Percentiles rank a stretch among this genome's conserved stretches.
phyloP scores from a whole-genome alignment of 2,797 vertebrate species.

The Myotis myotis region DNA sequence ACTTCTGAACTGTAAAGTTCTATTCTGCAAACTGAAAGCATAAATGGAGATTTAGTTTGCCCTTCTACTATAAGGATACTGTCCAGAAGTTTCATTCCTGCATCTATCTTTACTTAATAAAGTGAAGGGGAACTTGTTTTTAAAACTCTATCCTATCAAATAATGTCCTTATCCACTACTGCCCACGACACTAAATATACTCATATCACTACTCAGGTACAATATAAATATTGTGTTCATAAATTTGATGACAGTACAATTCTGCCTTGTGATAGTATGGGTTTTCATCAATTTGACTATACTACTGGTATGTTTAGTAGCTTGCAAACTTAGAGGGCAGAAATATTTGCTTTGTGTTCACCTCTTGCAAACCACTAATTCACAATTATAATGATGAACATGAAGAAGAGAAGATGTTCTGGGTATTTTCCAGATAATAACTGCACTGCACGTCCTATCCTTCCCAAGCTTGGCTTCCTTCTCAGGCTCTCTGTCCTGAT shows the following conservation, averaged over 20 bases:
- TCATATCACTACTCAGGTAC: not conserved
- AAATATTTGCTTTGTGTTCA: not conserved
- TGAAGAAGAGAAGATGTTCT: not conserved
- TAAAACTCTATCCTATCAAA: not conserved
- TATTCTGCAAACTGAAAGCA: slow-evolving; percentile 30
- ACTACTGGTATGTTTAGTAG: not conserved
- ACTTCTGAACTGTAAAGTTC: not conserved
- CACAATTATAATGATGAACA: not conserved
- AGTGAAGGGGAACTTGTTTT: not conserved
- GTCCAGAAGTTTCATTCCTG: slow-evolving; percentile 8
- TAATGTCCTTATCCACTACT: not conserved
- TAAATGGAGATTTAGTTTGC: slow-evolving; percentile 1
- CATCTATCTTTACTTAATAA: slow-evolving; percentile 13
- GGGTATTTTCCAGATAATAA: not conserved
- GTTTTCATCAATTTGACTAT: slow-evolving; percentile 6
- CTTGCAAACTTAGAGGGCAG: not conserved
- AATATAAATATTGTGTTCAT: slow-evolving; percentile 25
- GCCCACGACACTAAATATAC: not conserved
- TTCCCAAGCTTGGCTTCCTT: not conserved
- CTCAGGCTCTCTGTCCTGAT: not conserved
- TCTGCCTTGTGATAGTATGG: not conserved
- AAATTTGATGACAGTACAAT: not conserved
- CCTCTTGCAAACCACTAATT: not conserved
- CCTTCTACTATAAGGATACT: not conserved
- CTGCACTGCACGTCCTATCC: not conserved